These are phyloP conservation scores for Pluvianellus socialis DNA, from an alignment of 2,113 vertebrate species.

Conservation along the genomic window DNA sequence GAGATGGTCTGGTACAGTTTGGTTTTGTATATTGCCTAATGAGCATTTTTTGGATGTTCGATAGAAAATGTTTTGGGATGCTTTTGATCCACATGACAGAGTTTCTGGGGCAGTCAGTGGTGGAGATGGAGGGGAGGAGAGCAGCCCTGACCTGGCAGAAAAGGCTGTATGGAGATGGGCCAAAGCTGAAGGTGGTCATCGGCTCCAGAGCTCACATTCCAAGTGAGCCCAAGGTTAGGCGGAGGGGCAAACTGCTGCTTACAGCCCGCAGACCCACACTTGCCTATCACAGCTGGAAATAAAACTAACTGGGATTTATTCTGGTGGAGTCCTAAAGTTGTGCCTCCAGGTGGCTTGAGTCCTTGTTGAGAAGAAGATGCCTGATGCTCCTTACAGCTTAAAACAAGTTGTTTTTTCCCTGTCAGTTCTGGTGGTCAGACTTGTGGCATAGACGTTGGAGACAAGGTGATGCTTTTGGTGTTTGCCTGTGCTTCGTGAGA, in stretches of 20 bases:
- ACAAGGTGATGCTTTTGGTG: not conserved
- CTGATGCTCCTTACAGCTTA: not conserved
- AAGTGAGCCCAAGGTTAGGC: not conserved
- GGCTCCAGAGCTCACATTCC: not conserved
- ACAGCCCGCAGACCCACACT: not conserved
- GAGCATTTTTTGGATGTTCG: not conserved
- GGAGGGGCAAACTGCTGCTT: not conserved
- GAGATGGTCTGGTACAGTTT: not conserved
- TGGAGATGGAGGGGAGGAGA: not conserved
- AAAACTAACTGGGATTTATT: not conserved
- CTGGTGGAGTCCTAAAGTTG: not conserved
- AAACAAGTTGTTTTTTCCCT: not conserved
- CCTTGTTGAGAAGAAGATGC: not conserved
- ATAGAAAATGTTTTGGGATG: not conserved
- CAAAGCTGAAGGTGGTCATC: not conserved
- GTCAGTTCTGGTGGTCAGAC: not conserved
- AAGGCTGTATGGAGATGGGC: not conserved
- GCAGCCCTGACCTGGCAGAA: not conserved
- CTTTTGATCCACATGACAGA: not conserved
- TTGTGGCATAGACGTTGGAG: not conserved
- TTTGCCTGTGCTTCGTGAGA: not conserved
- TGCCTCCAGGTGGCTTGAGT: not conserved
- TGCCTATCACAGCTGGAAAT: not conserved
- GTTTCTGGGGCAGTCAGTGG: not conserved
- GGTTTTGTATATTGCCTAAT: not conserved